Evolutionary conservation across 2,797 vertebrate species (phyloP).

Genomic region (Falco naumanni): DNA sequence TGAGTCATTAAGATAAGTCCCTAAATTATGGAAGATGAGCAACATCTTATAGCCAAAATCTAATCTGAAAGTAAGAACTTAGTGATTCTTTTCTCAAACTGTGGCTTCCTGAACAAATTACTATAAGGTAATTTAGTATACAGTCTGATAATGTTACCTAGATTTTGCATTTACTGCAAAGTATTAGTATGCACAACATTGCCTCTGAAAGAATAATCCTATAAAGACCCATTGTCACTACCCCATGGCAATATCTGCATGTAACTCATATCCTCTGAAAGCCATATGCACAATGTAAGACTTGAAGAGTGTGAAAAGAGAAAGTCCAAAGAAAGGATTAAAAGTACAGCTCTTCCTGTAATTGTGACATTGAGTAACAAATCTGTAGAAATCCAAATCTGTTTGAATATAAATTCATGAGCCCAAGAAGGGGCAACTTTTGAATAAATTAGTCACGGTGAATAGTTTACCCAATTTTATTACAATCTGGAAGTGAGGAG

Average conservation of each 20-base stretch:
- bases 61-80: not conserved
- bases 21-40: not conserved
- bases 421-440: not conserved
- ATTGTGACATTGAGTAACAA: slow-evolving; percentile 14
- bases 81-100: not conserved
- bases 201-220: not conserved
- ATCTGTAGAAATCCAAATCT: slow-evolving; percentile 17
- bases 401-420: slow-evolving; percentile 41
- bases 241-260: not conserved
- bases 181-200: not conserved
- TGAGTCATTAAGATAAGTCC: not conserved
- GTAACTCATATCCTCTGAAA: not conserved
- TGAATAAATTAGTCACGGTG: slow-evolving; percentile 39
- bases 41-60: not conserved
- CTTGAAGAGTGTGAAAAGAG: not conserved
- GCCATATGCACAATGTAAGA: not conserved
- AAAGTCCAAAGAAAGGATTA: not conserved
- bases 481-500: not conserved
- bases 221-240: not conserved
- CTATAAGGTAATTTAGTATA: not conserved
- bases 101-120: not conserved
- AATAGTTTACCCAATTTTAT: slow-evolving; percentile 39
- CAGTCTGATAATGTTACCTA: not conserved
- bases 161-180: not conserved
- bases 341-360: not conserved